Conservation (phyloP, 2,113 vertebrate genomes). For the Pithys albifrons region DNA sequence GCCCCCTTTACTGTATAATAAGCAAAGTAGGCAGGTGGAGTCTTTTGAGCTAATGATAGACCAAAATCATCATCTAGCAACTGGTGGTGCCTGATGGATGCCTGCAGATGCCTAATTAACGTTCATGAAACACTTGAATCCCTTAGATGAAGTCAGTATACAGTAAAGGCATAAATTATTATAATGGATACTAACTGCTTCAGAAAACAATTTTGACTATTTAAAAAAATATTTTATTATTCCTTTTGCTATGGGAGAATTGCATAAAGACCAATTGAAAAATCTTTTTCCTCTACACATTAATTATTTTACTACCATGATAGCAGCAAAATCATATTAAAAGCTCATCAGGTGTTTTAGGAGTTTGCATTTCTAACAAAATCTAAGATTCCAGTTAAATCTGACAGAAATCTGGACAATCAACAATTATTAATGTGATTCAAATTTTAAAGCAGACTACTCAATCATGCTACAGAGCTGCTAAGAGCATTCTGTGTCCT, state of each 20-base stretch:
- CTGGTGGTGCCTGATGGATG: slow-evolving; percentile 15
- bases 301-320: background rate
- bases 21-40: slow-evolving; percentile 23
- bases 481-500: background rate
- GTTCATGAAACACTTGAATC: slow-evolving; percentile 34
- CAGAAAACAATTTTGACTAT: background rate
- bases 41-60: slow-evolving; percentile 31
- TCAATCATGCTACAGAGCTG: background rate
- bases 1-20: background rate
- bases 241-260: background rate
- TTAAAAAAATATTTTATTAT: background rate
- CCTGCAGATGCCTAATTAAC: slow-evolving; percentile 53
- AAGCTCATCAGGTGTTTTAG: background rate
- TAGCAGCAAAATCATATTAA: background rate
- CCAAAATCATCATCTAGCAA: slow-evolving; percentile 28
- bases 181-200: background rate
- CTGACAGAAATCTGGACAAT: background rate
- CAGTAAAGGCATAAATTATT: slow-evolving; percentile 16
- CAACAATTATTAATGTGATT: background rate
- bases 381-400: background rate
- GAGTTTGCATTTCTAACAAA: background rate
- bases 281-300: background rate
- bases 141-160: slow-evolving; percentile 10
- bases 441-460: slow-evolving; percentile 7
- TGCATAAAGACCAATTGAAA: background rate